These are phyloP conservation scores for Buathra laborator DNA, from an alignment of 2,888 invertebrate species.

Conservation along the genomic window DNA sequence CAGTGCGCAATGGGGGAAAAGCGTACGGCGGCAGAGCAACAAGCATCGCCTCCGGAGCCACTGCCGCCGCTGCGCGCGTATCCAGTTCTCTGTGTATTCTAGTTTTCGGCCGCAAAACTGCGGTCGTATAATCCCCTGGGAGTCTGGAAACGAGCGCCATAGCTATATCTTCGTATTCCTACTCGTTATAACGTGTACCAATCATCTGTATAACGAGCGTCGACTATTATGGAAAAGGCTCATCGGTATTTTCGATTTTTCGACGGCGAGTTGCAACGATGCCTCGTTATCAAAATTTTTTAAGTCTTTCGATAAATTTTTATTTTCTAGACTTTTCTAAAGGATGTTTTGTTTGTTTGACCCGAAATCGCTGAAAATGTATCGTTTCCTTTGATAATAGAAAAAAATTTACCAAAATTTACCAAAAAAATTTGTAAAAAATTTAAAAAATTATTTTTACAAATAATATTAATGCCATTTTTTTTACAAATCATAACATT, in stretches of 20 bases:
- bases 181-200: slow-evolving; percentile 13
- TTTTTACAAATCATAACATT: too few species aligned
- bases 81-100: slow-evolving; percentile 62
- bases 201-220: slow-evolving; percentile 36
- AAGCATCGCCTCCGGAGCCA: slow-evolving; percentile 41
- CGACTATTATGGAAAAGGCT: slow-evolving; percentile 16
- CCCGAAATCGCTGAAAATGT: too few species aligned
- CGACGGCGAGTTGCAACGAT: slow-evolving; percentile 5
- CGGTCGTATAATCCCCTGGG: slow-evolving; percentile 61
- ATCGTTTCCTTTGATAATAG: too few species aligned
- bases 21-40: slow-evolving; percentile 48
- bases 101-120: slow-evolving; percentile 64
- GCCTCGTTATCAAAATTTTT: background rate
- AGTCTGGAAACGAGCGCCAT: slow-evolving; percentile 47
- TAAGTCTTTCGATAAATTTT: too few species aligned
- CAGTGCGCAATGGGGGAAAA: slow-evolving; percentile 41
- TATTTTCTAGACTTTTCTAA: too few species aligned
- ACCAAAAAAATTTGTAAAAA: too few species aligned
- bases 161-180: slow-evolving; percentile 27
- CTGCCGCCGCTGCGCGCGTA: slow-evolving; percentile 27
- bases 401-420: too few species aligned
- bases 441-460: too few species aligned
- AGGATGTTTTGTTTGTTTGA: too few species aligned
- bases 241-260: slow-evolving; percentile 32
- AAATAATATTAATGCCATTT: too few species aligned